These are phyloP conservation scores for Gadopsis bispinosus DNA, from an alignment of 2,797 vertebrate species.

Conservation along the genomic window DNA sequence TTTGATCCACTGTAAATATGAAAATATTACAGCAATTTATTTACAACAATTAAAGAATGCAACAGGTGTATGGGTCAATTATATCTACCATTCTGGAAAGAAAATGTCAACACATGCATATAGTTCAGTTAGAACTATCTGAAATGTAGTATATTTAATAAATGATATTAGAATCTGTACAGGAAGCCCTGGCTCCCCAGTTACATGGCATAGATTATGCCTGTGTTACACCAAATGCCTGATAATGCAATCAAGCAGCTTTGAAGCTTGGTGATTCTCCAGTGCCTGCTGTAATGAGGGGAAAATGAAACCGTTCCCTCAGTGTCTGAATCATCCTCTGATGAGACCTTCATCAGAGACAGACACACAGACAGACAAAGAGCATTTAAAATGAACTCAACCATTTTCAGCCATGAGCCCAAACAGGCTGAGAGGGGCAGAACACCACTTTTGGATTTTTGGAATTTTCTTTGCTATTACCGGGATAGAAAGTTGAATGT, in stretches of 20 bases:
- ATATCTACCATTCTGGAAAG: neutral
- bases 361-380: slow-evolving; percentile 7
- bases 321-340: slow-evolving; percentile 71
- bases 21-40: neutral
- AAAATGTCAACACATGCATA: neutral
- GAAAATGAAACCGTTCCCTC: slow-evolving; percentile 78
- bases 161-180: neutral
- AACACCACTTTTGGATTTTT: slow-evolving; percentile 10
- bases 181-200: slow-evolving; percentile 39
- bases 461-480: neutral
- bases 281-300: slow-evolving; percentile 78
- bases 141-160: neutral
- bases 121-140: neutral
- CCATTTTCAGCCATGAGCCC: slow-evolving; percentile 55
- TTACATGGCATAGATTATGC: slow-evolving; percentile 71
- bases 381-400: slow-evolving; percentile 46
- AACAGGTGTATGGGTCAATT: neutral
- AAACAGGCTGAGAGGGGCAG: slow-evolving; percentile 14
- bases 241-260: slow-evolving; percentile 83
- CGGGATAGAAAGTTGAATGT: neutral
- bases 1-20: neutral
- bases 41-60: neutral
- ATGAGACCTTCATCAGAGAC: slow-evolving; percentile 74
- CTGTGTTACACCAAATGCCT: slow-evolving; percentile 73
- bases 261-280: slow-evolving; percentile 77